These are phyloP conservation scores for Drosophila peninsularis DNA, from an alignment of 2,888 invertebrate species.

Conservation along the genomic window DNA sequence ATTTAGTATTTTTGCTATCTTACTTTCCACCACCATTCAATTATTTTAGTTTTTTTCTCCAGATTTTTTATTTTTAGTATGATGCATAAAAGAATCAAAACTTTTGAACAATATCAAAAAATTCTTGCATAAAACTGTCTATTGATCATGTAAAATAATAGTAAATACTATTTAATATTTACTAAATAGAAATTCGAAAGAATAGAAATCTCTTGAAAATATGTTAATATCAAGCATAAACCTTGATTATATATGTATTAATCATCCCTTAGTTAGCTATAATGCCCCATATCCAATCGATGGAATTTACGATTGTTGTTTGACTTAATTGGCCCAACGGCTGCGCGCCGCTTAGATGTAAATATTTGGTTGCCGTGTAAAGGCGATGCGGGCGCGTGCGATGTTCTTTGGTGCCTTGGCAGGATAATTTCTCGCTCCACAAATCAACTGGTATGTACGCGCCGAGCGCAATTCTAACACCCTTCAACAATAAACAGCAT, in stretches of 20 bases:
- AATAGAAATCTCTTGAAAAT: background rate
- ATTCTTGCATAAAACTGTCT: too few species aligned
- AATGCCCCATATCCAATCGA: conserved; percentile 3
- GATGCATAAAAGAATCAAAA: background rate
- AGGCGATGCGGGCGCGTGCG: conserved; percentile 60
- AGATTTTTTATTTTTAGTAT: background rate
- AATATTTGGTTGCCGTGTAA: conserved; percentile 62
- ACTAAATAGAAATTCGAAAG: background rate
- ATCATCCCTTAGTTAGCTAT: background rate
- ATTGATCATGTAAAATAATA: too few species aligned
- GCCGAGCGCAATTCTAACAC: conserved; percentile 84
- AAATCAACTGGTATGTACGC: conserved; percentile 65
- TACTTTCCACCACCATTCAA: too few species aligned
- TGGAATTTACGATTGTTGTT: conserved; percentile 40
- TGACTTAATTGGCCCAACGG: conserved; percentile 44
- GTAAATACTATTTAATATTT: too few species aligned
- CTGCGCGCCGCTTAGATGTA: conserved; percentile 31
- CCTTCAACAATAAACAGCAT: conserved; percentile 85
- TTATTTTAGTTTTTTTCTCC: too few species aligned
- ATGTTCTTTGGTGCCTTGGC: conserved; percentile 75
- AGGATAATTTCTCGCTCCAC: conserved; percentile 81
- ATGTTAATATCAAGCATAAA: too few species aligned
- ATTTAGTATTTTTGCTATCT: background rate
- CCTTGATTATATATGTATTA: background rate
- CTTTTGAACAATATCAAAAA: background rate